These are phyloP conservation scores for Tetragonula carbonaria DNA, from an alignment of 2,888 invertebrate genomes.

Conservation along the genomic window DNA sequence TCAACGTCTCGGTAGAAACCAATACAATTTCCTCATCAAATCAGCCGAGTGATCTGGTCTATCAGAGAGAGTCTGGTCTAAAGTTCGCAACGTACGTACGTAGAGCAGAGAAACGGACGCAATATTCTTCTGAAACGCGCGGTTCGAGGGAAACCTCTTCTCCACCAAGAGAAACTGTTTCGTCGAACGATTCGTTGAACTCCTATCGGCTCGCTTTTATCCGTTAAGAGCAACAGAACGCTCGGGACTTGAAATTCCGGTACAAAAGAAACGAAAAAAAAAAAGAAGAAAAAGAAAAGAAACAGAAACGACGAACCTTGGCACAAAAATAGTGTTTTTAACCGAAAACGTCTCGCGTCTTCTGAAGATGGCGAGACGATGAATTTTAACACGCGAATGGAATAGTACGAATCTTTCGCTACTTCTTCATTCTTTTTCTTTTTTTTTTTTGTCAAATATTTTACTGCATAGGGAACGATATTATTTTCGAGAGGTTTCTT, in stretches of 20 bases:
- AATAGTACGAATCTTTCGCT: conserved; percentile 55
- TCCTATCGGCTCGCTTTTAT: background rate
- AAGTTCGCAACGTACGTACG: background rate
- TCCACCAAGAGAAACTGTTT: background rate
- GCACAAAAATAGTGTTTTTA: conserved; percentile 5
- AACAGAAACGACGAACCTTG: conserved; percentile 2
- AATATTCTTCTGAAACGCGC: background rate
- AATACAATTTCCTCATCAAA: conserved; percentile 40
- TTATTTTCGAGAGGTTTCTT: too few relatives aligned
- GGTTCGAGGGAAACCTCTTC: background rate
- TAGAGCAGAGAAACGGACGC: conserved; percentile 2
- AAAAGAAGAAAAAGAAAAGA: background rate
- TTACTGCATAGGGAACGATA: too few relatives aligned
- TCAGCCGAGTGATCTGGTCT: conserved; percentile 18
- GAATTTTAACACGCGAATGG: conserved; percentile 19
- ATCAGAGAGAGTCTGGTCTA: background rate
- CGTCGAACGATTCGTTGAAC: conserved; percentile 10
- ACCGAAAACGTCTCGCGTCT: background rate
- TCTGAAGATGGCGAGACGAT: background rate
- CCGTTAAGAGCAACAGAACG: background rate
- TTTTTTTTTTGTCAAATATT: too few relatives aligned
- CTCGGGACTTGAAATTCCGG: background rate
- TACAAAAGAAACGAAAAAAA: background rate
- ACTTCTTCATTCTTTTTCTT: background rate
- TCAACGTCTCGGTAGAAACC: conserved; percentile 24